These are phyloP conservation scores for Scartelaos histophorus DNA, from an alignment of 2,113 vertebrate genomes.

Conservation along the genomic window DNA sequence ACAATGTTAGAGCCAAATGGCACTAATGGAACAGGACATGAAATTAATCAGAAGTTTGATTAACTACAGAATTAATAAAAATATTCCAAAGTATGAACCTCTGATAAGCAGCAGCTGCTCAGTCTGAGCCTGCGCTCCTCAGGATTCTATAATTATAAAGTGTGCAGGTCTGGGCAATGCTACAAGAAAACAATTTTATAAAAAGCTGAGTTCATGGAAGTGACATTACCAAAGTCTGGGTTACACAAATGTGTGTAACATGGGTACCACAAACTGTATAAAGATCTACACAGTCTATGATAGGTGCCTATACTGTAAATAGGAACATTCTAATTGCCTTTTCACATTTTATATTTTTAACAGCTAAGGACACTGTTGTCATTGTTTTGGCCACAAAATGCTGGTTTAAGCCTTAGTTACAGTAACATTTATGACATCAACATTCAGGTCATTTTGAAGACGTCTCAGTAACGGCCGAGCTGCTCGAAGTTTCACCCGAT, in stretches of 20 bases:
- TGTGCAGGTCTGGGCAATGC: slow-evolving; percentile 21
- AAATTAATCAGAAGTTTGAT: neutral
- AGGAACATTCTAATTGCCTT: neutral
- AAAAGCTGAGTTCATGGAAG: slow-evolving; percentile 17
- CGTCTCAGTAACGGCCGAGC: slow-evolving; percentile 38
- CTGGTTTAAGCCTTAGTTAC: neutral
- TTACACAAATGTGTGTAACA: slow-evolving; percentile 12
- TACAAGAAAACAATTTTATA: slow-evolving; percentile 30
- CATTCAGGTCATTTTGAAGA: slow-evolving; percentile 55
- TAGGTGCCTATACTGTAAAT: too few species aligned
- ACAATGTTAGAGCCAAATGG: slow-evolving; percentile 19
- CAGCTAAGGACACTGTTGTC: slow-evolving; percentile 3
- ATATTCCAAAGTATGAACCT: neutral
- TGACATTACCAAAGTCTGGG: slow-evolving; percentile 23
- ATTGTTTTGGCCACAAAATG: neutral
- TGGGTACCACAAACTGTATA: neutral
- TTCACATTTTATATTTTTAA: neutral
- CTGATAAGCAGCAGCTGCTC: neutral
- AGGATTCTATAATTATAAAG: slow-evolving; percentile 5
- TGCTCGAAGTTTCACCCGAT: slow-evolving; percentile 40
- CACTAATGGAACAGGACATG: slow-evolving; percentile 2
- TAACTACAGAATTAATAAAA: slow-evolving; percentile 11
- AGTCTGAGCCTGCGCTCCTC: neutral
- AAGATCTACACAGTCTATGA: too few species aligned
- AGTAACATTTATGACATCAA: slow-evolving; percentile 7